These are phyloP conservation scores for Patella vulgata DNA, from an alignment of 1,140 invertebrate species.

Conservation along the genomic window DNA sequence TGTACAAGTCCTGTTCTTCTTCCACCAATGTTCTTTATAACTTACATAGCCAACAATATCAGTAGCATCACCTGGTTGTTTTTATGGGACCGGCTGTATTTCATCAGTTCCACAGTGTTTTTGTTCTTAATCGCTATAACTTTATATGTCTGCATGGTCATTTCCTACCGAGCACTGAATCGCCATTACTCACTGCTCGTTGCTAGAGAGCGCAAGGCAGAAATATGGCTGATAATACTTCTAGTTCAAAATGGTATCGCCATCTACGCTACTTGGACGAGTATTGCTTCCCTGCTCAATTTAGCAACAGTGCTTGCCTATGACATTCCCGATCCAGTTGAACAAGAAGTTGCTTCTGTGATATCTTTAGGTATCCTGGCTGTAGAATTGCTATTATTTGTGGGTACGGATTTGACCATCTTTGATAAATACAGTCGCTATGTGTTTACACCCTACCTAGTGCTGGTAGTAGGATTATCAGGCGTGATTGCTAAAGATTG, in stretches of 20 bases:
- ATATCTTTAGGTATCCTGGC: slow-evolving; percentile 38
- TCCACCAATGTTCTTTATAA: slow-evolving; percentile 21
- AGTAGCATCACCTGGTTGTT: slow-evolving; percentile 45
- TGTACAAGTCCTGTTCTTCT: slow-evolving; percentile 22
- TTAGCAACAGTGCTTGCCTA: slow-evolving; percentile 39
- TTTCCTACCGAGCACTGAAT: slow-evolving; percentile 23
- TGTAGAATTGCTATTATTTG: slow-evolving; percentile 36
- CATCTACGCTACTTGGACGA: slow-evolving; percentile 45
- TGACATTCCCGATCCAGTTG: slow-evolving; percentile 18
- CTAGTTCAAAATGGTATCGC: slow-evolving; percentile 51
- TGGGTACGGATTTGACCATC: slow-evolving; percentile 46
- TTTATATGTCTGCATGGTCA: slow-evolving; percentile 14
- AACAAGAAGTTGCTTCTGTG: slow-evolving; percentile 32
- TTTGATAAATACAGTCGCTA: slow-evolving; percentile 55
- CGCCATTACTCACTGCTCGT: neutral
- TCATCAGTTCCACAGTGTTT: slow-evolving; percentile 17
- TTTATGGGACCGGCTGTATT: slow-evolving; percentile 35
- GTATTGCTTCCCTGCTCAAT: slow-evolving; percentile 40
- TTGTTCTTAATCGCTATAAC: slow-evolving; percentile 13
- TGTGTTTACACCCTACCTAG: slow-evolving; percentile 54
- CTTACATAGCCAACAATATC: slow-evolving; percentile 13
- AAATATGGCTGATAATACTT: slow-evolving; percentile 41
- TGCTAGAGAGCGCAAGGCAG: neutral
- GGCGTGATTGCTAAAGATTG: slow-evolving; percentile 47
- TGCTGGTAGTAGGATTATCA: slow-evolving; percentile 44